Percentiles rank a stretch among this genome's conserved stretches.
Evolutionary conservation across 2,113 vertebrate genomes (phyloP).

Genomic region (Entosphenus tridentatus): DNA sequence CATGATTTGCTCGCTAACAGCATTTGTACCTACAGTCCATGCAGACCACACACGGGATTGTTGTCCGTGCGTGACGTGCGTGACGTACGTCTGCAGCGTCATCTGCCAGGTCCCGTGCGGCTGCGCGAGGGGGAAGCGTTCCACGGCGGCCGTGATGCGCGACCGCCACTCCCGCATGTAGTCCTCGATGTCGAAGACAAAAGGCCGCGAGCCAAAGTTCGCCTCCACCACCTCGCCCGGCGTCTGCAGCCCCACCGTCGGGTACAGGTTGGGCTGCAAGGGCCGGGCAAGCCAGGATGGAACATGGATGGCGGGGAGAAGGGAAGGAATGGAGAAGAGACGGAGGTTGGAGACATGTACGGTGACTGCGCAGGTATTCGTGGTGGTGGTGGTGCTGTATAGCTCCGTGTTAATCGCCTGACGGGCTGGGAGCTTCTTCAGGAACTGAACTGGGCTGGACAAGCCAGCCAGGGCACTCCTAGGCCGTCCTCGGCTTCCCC

Average conservation of each 20-base stretch:
- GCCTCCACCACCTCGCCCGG: conserved; percentile 93
- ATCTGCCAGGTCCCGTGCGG: conserved; percentile 86
- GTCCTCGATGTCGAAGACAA: conserved; percentile 96
- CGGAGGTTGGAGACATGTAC: background rate
- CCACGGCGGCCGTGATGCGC: conserved; percentile 84
- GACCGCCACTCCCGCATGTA: conserved; percentile 95
- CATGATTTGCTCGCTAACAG: too few species aligned
- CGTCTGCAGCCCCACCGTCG: conserved; percentile 89
- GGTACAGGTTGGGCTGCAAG: conserved; percentile 77
- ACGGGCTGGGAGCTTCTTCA: too few species aligned
- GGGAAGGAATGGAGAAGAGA: background rate
- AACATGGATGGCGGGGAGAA: background rate
- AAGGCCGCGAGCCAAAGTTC: conserved; percentile 94
- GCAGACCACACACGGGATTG: too few species aligned
- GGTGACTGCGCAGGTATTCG: background rate
- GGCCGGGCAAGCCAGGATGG: conserved; percentile 8
- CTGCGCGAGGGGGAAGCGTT: conserved; percentile 76
- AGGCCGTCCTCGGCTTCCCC: too few species aligned
- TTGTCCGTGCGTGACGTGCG: background rate
- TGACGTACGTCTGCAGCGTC: conserved; percentile 89
- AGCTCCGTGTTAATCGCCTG: too few species aligned
- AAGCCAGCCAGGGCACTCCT: too few species aligned
- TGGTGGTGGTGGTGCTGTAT: too few species aligned
- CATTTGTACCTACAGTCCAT: too few species aligned
- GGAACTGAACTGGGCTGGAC: too few species aligned